A percentile compares a stretch with the other conserved stretches of the same genome.
Conservation (phyloP, 2,888 invertebrate species). For the Athalia circularis region DNA sequence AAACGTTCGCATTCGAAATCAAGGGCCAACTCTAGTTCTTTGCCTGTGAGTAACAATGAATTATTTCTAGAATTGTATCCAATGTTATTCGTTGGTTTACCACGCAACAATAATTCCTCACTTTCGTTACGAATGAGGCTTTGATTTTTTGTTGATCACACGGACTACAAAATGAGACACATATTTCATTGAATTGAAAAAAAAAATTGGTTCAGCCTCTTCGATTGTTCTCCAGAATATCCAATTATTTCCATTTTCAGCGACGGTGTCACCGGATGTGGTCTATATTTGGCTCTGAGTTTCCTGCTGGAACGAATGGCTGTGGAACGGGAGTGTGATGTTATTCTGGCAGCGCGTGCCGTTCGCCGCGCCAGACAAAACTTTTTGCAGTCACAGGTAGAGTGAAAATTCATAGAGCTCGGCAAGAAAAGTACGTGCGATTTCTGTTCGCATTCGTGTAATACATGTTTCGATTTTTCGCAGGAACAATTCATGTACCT, state of each 20-base stretch:
- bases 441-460: not conserved
- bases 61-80: not conserved
- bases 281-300: conserved; percentile 74
- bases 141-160: too few species aligned
- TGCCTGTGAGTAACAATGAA: conserved; percentile 71
- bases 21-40: conserved; percentile 68
- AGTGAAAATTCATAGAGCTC: not conserved
- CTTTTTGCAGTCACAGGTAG: conserved; percentile 69
- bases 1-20: conserved; percentile 61
- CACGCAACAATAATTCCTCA: too few species aligned
- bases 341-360: conserved; percentile 73
- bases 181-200: too few species aligned
- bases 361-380: conserved; percentile 73
- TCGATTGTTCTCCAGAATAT: not conserved
- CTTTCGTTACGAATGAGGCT: too few species aligned
- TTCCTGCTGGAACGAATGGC: conserved; percentile 75
- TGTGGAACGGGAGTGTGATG: conserved; percentile 75
- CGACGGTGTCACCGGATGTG: conserved; percentile 74
- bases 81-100: not conserved
- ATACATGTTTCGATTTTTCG: not conserved
- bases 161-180: too few species aligned
- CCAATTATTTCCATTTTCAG: conserved; percentile 60
- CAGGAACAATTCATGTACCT: conserved; percentile 72
- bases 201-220: too few species aligned
- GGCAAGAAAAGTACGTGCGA: not conserved